Evolutionary conservation across 2,888 invertebrate genomes (phyloP), one percentile per base, ranked within the genome.

Genomic region (Argynnis bischoffii): DNA sequence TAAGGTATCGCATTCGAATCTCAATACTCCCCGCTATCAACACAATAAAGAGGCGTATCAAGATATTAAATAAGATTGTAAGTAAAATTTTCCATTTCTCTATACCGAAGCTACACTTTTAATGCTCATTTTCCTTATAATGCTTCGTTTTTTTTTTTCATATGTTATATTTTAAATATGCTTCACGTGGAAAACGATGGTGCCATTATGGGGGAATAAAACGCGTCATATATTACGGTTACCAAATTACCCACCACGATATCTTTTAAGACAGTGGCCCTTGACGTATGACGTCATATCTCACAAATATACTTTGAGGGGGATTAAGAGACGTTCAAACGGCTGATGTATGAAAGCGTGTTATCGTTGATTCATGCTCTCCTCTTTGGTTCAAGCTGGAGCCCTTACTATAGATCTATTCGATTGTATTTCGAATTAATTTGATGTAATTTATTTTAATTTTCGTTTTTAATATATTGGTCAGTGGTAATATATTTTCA

Each of bases 211-310:
- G 67, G 60, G 47, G 68, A 66, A 66, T 70, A 68, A 74, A 72
- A 71, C 66, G 65, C 63, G 63, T 66, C 61, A 74, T 74, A 72
- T 71, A 66, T 74, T 66, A 71, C 66, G 59, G 55, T 54, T 66
- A 68, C 63, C 61, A 69, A 69, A 73, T 69, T 68, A 71, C 67
- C 57, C 57, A 56, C 63, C 67, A 66, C 69, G 56, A 56, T 75
- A 76, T 75, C 76, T 73, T 72, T 69, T 63, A 69, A 75, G 76
- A 75, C 77, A 75, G 75, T 73, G 69, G 65, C 69, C 76, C 80
- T 79, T 88, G 87, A 89, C 83, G 82, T 82, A 89, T 85, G 84
- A 85, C 84, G 81, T 85, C 86, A 87, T 87, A 86, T 85, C 82
- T 88, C 85, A 80, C 81, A 81, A 81, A 79, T 82, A 81, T 82